Evolutionary conservation across 2,113 vertebrate genomes (phyloP), one percentile per base, ranked within the genome.

Genomic region (Epinephelus moara): DNA sequence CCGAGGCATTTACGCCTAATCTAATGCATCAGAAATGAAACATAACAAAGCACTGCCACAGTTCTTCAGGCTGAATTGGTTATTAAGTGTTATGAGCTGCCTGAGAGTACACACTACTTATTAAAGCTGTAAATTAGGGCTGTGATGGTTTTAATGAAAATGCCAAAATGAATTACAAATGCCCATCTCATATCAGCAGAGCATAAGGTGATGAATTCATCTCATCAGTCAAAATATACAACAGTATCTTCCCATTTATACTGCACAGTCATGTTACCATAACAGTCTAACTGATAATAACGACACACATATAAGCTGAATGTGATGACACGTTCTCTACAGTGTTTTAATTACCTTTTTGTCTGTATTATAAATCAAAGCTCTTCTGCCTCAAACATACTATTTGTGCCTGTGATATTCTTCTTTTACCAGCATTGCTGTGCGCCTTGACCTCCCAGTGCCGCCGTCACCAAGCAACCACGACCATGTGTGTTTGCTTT

Each of bases 381-480:
- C 59, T 71, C 21, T 52, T 75, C 49, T 61, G 5, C 25, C 18
- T 76, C 4, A 21, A 45, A 30, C 27, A 5, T n/a, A 40, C 55
- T 19, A 37, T 69, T 64, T 69, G 30, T 67, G 45, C 45, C 64
- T 50, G 45, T 3, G 2, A 18, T n/a, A 67, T 23, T 85, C 25
- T 80, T 81, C 23, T 74, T n/a, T 78, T n/a, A 55, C 23, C 61
- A 55, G 47, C 61, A 33, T n/a, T 33, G 50, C 37, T 18, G n/a
- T 47, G 68, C 5, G 1, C 62, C 37, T 18, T 23, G 10, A 18
- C 47, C 73, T 73, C 64, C 17, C 0, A 53, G 25, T 23, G 75
- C 57, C 60, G 45, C 70, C 49, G 87, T 89, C 33, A 71, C 90
- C 50, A 56, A 63, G 87, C 85, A 91, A 89, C 85, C 42, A 55